These are phyloP conservation scores for Strix uralensis DNA, from an alignment of 2,113 vertebrate genomes.

Conservation along the genomic window DNA sequence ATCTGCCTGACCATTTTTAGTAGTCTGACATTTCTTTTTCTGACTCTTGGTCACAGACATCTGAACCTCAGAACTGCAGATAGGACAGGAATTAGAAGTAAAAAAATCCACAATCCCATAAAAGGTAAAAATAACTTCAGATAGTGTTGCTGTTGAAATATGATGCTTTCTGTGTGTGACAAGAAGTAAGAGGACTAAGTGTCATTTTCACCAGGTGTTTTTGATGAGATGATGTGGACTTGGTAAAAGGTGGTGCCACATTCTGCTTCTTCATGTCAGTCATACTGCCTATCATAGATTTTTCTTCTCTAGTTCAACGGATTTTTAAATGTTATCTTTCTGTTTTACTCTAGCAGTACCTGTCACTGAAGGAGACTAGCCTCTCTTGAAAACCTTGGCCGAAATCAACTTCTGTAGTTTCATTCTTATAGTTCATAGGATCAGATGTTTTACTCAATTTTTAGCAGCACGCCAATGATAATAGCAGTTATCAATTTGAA, in stretches of 20 bases:
- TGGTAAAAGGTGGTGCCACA: background rate
- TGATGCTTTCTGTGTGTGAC: background rate
- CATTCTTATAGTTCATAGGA: background rate
- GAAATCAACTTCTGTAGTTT: background rate
- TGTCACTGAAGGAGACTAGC: background rate
- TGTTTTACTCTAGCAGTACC: background rate
- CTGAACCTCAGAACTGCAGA: background rate
- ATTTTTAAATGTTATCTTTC: background rate
- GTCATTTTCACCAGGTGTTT: background rate
- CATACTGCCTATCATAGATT: background rate
- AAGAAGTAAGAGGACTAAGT: background rate
- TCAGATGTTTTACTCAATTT: background rate
- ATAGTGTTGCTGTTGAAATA: background rate
- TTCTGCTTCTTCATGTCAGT: background rate
- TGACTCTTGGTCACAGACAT: slow-evolving; percentile 7
- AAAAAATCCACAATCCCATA: background rate
- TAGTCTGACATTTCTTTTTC: slow-evolving; percentile 23
- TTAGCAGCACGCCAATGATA: background rate
- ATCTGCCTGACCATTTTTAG: background rate
- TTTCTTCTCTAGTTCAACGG: background rate
- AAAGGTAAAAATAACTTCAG: background rate
- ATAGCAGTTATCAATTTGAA: background rate
- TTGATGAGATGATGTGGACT: background rate
- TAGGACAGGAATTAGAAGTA: background rate
- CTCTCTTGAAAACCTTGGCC: background rate